Evolutionary conservation across 2,113 vertebrate species (phyloP).

Genomic region (Sisor rabdophorus): DNA sequence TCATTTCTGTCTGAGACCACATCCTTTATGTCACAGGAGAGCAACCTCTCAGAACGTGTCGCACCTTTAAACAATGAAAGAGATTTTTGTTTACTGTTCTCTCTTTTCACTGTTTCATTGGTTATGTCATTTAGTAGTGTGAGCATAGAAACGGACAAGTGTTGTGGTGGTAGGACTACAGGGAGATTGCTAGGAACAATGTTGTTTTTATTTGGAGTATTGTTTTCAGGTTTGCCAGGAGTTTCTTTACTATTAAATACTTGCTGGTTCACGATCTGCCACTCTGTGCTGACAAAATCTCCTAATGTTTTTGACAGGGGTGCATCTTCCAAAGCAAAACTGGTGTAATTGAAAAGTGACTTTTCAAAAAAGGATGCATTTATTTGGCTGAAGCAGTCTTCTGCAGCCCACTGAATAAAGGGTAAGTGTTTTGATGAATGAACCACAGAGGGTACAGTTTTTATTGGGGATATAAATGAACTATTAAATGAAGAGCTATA

Average conservation of each 20-base stretch:
- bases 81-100: not conserved
- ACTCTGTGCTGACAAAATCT: conserved; percentile 19
- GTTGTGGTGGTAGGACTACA: not conserved
- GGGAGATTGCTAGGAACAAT: not conserved
- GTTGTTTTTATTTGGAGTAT: not conserved
- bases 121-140: conserved; percentile 25
- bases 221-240: not conserved
- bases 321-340: conserved; percentile 24
- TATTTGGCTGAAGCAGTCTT: not conserved
- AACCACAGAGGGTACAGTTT: not conserved
- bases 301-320: conserved; percentile 38
- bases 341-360: conserved; percentile 5
- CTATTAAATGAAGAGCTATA: not conserved
- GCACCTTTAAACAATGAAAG: not conserved
- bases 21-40: conserved; percentile 18
- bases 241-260: not conserved
- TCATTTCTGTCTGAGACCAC: not conserved
- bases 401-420: not conserved
- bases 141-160: not conserved
- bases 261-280: not conserved
- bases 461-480: not conserved
- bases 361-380: conserved; percentile 14
- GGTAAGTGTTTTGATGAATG: not conserved
- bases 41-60: not conserved
- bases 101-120: not conserved